Base-by-base conservation (phyloP, 2,888 invertebrate genomes). In the Caenorhabditis virilis region DNA sequence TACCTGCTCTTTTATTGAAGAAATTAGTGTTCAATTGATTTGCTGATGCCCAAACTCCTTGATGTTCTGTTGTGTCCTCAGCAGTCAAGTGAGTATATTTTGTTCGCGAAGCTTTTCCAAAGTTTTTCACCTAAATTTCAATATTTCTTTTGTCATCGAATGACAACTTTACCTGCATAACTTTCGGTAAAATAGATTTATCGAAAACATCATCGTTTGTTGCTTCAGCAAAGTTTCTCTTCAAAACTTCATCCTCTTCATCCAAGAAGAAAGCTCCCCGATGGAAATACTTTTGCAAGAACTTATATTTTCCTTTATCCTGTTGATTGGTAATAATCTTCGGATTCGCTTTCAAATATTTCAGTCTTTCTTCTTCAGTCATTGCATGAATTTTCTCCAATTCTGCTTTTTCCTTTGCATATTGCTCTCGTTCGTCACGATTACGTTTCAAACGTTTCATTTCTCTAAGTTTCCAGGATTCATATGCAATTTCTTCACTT, bases 151-250 rank as follows among this genome's bases (percentile, higher is more conserved):
- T 18, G 38, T 35, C 4, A 15, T n/a, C n/a, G n/a, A n/a, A n/a
- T n/a, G n/a, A n/a, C n/a, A n/a, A n/a, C 22, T 63, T 23, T 22
- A 88, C 88, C 89, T 97, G 97, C 97, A 98, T 98, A 76, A 98
- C 97, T 88, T 97, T 95, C 1, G 98, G 98, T 66, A 99, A 85
- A 74, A 97, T 91, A 26, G 95, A 94, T 86, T 98, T 99, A 84
- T 99, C 95, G 84, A 99, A 98, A 85, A 95, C 95, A 88, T 99
- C 98, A 80, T 99, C 98, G 79, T 98, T 85, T 0, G 98, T 99
- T 0, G 95, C 91, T 57, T 91, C 91, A 0, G 95, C 92, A 85
- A 93, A 95, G 84, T 97, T 94, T 78, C 94, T 30, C 16, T 27
- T 70, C 22, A 58, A 64, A 25, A 82, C 78, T n/a, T 79, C 78